A percentile compares a stretch with the other conserved stretches of the same genome.
These are phyloP conservation scores for Parazoanthus swiftii DNA, from an alignment of 92 coral and sea anemone genomes.

Conservation along the genomic window DNA sequence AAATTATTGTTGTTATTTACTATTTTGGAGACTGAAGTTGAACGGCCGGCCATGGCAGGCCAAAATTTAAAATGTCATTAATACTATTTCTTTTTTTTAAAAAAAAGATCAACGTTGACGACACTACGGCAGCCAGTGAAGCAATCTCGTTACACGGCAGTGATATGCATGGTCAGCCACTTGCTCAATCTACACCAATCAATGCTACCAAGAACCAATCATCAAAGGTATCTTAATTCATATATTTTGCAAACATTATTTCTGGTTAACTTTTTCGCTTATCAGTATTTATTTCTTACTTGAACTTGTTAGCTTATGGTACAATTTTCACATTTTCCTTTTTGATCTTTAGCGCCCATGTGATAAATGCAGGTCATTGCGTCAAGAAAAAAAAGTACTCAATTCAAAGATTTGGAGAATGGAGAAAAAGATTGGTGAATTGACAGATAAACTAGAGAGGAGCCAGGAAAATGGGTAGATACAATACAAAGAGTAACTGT, in stretches of 20 bases:
- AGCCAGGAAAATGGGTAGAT: slow-evolving; percentile 29
- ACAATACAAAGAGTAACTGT: slow-evolving; percentile 11
- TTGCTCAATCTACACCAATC: too few species aligned
- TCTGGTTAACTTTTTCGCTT: neutral
- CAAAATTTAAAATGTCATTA: too few species aligned
- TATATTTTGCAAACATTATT: neutral
- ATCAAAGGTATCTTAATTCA: neutral
- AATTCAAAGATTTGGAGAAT: slow-evolving; percentile 20
- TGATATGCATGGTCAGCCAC: too few species aligned
- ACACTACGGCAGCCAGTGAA: too few species aligned
- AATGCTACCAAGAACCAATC: neutral
- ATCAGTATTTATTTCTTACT: neutral
- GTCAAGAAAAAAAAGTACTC: slow-evolving; percentile 16
- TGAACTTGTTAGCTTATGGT: slow-evolving; percentile 12
- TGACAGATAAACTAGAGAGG: slow-evolving; percentile 5
- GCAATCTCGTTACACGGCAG: too few species aligned
- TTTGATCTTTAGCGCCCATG: slow-evolving; percentile 24
- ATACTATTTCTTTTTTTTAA: too few species aligned
- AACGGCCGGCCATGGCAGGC: too few species aligned
- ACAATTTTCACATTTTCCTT: neutral
- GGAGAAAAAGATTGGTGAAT: slow-evolving; percentile 27
- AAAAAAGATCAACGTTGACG: too few species aligned
- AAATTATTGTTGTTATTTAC: too few species aligned
- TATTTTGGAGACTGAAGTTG: too few species aligned
- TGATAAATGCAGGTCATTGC: slow-evolving; percentile 34